Conservation (phyloP, 2,797 vertebrate species). For the Oceanodroma leucorhoa region DNA sequence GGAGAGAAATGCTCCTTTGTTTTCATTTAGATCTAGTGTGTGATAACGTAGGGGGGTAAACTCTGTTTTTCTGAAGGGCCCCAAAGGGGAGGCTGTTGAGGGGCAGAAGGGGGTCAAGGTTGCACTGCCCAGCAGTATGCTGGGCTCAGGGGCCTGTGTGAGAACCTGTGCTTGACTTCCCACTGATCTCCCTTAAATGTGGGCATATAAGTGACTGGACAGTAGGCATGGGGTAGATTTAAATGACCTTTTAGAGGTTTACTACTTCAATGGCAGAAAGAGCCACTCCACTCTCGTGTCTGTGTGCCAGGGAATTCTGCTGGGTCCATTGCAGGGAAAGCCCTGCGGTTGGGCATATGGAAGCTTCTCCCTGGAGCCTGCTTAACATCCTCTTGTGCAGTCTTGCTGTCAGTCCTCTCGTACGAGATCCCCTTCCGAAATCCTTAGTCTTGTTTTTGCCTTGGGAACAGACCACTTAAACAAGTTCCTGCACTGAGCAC, state of each 20-base stretch:
- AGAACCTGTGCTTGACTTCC: not conserved
- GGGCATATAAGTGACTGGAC: not conserved
- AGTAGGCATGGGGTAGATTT: not conserved
- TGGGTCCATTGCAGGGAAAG: not conserved
- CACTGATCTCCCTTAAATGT: not conserved
- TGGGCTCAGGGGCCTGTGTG: not conserved
- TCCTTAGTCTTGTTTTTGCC: not conserved
- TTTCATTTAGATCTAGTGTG: not conserved
- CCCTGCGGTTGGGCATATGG: not conserved
- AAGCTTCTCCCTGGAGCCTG: not conserved
- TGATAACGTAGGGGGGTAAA: not conserved
- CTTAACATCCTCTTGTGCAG: not conserved
- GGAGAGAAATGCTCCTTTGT: not conserved
- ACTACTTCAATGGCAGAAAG: not conserved
- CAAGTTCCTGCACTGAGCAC: accelerated
- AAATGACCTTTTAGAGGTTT: not conserved
- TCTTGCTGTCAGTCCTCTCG: not conserved
- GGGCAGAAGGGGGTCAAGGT: not conserved
- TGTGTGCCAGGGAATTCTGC: not conserved
- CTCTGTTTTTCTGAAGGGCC: not conserved
- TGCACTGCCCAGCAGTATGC: not conserved
- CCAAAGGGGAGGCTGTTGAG: not conserved
- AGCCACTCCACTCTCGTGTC: not conserved
- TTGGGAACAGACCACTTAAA: not conserved
- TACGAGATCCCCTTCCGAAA: not conserved